Conservation (phyloP, 2,113 vertebrate species). For the Corvus moneduloides region DNA sequence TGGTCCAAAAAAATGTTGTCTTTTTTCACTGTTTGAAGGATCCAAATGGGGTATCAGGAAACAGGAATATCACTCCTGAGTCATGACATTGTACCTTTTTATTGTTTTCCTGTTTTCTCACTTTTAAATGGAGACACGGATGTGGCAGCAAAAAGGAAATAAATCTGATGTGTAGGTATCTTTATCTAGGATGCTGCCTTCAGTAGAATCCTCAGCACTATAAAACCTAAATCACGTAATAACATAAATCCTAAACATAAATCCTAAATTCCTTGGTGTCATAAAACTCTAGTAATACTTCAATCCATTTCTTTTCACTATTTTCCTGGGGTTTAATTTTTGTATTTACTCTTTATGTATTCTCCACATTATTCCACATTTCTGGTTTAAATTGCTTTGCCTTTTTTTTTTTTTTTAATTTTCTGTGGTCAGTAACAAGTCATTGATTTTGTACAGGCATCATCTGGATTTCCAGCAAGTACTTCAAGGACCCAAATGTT, state of each 20-base stretch:
- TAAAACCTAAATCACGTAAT: background rate
- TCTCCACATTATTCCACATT: background rate
- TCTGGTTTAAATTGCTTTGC: background rate
- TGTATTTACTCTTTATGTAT: background rate
- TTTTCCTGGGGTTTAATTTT: background rate
- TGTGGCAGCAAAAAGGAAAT: background rate
- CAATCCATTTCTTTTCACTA: background rate
- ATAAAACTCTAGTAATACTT: background rate
- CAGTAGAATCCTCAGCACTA: background rate
- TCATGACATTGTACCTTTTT: background rate
- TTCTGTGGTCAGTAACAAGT: background rate
- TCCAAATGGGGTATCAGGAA: background rate
- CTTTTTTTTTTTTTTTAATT: background rate
- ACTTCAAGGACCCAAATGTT: background rate
- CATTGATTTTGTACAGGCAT: background rate
- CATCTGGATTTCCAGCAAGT: background rate
- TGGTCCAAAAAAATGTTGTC: background rate
- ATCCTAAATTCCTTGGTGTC: background rate
- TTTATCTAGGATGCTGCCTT: background rate
- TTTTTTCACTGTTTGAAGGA: conserved; percentile 20
- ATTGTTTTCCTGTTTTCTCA: background rate
- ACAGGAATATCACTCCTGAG: background rate
- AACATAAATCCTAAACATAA: background rate
- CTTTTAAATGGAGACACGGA: background rate
- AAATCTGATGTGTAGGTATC: background rate